These are phyloP conservation scores for Timema cristinae DNA, from an alignment of 2,888 invertebrate species.

Conservation along the genomic window DNA sequence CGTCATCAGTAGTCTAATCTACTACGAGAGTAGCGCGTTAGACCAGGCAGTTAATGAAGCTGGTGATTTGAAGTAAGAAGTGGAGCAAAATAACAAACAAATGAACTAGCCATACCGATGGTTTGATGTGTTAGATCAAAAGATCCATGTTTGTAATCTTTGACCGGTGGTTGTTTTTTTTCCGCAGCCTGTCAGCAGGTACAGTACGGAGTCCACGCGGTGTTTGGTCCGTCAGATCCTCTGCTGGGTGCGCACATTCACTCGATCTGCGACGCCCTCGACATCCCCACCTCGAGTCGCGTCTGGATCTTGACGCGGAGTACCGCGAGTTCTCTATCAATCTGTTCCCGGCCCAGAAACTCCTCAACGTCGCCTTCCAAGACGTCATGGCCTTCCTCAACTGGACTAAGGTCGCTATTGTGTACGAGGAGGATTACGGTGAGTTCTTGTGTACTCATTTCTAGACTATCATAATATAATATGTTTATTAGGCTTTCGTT, in stretches of 20 bases:
- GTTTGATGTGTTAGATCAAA: too few relatives aligned
- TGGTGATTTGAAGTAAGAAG: too few relatives aligned
- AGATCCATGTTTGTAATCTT: too few relatives aligned
- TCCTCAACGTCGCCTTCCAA: conserved; percentile 67
- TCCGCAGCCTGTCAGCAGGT: conserved; percentile 65
- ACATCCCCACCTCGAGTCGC: conserved; percentile 75
- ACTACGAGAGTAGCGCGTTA: too few relatives aligned
- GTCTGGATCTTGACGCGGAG: conserved; percentile 57
- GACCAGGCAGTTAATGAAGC: too few relatives aligned
- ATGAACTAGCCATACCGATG: too few relatives aligned
- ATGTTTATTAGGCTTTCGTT: too few relatives aligned
- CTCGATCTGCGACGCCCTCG: conserved; percentile 74
- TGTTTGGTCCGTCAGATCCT: conserved; percentile 76
- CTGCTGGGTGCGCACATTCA: conserved; percentile 69
- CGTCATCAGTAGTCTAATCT: too few relatives aligned
- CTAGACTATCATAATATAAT: too few relatives aligned
- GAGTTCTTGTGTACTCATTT: conserved; percentile 32
- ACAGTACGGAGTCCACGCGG: conserved; percentile 64
- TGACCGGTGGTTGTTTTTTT: too few relatives aligned
- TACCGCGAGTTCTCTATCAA: conserved; percentile 71
- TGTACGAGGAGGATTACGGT: conserved; percentile 77
- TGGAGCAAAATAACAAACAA: too few relatives aligned
- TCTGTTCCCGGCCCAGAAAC: conserved; percentile 68
- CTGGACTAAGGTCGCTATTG: conserved; percentile 75
- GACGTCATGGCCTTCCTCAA: conserved; percentile 74